phyloP scores from a whole-genome alignment of 2,888 invertebrate species.

The Drosophila incognita region DNA sequence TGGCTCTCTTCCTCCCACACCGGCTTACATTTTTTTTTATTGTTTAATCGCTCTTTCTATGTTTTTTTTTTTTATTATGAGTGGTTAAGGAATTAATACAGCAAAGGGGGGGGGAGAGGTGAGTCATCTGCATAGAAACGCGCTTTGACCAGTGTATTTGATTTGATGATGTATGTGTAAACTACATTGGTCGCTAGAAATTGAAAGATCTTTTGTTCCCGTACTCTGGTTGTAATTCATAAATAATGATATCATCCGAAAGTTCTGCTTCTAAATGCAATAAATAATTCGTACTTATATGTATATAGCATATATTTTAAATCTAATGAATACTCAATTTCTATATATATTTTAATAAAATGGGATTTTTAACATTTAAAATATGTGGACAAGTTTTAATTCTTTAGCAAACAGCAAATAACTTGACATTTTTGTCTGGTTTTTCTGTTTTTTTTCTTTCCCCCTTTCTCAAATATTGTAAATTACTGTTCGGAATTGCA shows the following conservation, averaged over 20 bases:
- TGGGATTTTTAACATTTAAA: not conserved
- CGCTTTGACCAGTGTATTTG: not conserved
- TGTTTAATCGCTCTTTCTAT: constrained; percentile 13
- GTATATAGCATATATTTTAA: not conserved
- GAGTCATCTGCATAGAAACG: constrained; percentile 30
- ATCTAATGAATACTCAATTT: not conserved
- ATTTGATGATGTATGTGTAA: not conserved
- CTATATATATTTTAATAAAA: not conserved
- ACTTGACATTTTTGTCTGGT: not conserved
- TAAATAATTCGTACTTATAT: not conserved
- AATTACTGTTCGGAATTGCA: not conserved
- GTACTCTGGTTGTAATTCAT: not conserved
- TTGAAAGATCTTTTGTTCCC: not conserved
- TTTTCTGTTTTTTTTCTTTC: not conserved
- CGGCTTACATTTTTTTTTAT: constrained; percentile 3
- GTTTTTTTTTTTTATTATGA: no score
- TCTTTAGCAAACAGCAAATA: not conserved
- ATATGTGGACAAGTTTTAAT: not conserved
- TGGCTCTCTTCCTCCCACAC: not conserved
- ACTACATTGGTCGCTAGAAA: not conserved
- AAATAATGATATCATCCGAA: not conserved
- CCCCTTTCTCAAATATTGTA: not conserved
- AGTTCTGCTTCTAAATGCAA: not conserved
- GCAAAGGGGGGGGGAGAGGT: constrained; percentile 21
- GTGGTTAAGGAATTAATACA: not conserved